Percentiles rank a stretch among this genome's conserved stretches.
Evolutionary conservation across 2,797 vertebrate species (phyloP).

Genomic region (Microctenopoma steveboyesi): DNA sequence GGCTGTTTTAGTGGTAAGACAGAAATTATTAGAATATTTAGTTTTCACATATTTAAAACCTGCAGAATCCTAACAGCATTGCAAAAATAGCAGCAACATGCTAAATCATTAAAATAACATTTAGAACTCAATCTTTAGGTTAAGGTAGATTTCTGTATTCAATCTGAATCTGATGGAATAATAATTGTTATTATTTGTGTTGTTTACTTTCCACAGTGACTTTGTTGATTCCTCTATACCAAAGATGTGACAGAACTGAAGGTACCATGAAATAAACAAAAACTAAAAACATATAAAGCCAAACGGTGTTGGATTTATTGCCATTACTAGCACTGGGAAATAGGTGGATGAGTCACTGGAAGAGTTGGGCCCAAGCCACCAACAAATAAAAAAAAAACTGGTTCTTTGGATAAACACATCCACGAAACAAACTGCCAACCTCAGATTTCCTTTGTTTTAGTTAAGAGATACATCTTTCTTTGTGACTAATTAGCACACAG

Average conservation of each 20-base stretch:
- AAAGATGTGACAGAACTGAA: not conserved
- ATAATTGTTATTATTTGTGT: slow-evolving; percentile 9
- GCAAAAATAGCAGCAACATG: no score
- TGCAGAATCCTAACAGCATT: no score
- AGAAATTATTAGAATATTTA: no score
- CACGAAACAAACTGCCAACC: not conserved
- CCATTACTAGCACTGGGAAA: not conserved
- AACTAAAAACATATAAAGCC: not conserved
- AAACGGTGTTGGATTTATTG: not conserved
- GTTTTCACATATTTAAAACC: no score
- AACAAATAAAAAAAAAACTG: not conserved
- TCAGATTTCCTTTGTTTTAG: not conserved
- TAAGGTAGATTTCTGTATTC: not conserved
- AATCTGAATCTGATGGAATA: slow-evolving; percentile 2
- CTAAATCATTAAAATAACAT: not conserved
- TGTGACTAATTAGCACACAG: not conserved
- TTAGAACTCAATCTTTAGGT: not conserved
- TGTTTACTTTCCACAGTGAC: not conserved
- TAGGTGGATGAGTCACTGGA: not conserved
- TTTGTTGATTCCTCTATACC: not conserved
- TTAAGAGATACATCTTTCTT: not conserved
- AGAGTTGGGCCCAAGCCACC: not conserved
- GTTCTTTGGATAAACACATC: not conserved
- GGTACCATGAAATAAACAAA: no score
- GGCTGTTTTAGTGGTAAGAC: no score